Conservation (phyloP, 2,797 vertebrate species). For the Micrastur ruficollis region DNA sequence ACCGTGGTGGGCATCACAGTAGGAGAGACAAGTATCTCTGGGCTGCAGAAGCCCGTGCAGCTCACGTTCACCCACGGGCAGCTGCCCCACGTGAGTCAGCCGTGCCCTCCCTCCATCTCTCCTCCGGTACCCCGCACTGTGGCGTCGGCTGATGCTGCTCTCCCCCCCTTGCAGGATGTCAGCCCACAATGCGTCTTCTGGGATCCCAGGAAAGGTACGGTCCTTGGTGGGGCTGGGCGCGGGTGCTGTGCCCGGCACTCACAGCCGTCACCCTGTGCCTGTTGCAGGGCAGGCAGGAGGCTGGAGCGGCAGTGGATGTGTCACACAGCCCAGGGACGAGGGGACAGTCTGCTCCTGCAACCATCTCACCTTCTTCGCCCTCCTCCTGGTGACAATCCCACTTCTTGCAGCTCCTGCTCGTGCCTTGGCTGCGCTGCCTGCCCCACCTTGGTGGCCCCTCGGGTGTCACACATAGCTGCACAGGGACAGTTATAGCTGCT, state of each 20-base stretch:
- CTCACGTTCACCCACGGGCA: conserved; percentile 78
- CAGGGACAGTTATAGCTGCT: neutral
- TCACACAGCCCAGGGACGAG: neutral
- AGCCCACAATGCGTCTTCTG: conserved; percentile 62
- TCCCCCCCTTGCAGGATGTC: conserved; percentile 18
- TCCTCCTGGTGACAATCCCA: conserved; percentile 61
- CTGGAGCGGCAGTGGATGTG: conserved; percentile 62
- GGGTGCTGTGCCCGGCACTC: accelerated
- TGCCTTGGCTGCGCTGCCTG: neutral
- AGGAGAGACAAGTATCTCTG: conserved; percentile 65
- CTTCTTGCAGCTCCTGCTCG: neutral
- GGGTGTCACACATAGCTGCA: neutral
- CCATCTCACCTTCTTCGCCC: conserved; percentile 73
- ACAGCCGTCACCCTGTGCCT: accelerated
- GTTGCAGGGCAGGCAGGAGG: conserved; percentile 26
- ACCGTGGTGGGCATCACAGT: conserved; percentile 83
- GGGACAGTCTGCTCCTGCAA: conserved; percentile 57
- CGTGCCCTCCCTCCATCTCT: accelerated
- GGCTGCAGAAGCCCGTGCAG: conserved; percentile 77
- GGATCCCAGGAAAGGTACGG: conserved; percentile 60
- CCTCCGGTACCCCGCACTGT: accelerated
- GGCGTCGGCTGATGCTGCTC: accelerated
- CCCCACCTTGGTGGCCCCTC: neutral
- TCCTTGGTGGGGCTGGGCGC: accelerated
- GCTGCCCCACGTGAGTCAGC: conserved; percentile 69